Conservation (phyloP, 2,797 vertebrate genomes). For the Coendou prehensilis region DNA sequence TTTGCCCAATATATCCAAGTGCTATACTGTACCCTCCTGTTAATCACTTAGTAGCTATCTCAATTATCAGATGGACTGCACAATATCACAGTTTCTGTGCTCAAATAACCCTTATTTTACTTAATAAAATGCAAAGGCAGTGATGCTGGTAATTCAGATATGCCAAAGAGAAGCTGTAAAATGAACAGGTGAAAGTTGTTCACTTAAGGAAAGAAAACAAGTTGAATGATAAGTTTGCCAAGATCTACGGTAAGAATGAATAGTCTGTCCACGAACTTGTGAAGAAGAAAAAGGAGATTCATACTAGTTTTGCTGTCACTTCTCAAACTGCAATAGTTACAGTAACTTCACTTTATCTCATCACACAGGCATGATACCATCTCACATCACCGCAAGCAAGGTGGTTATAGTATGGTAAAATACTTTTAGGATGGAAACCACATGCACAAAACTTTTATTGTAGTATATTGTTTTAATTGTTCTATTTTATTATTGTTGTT, state of each 20-base stretch:
- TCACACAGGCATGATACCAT: background rate
- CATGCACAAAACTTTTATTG: background rate
- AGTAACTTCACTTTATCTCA: background rate
- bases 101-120: background rate
- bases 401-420: background rate
- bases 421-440: background rate
- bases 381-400: background rate
- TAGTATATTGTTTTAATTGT: background rate
- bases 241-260: background rate
- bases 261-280: background rate
- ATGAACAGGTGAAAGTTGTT: background rate
- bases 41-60: background rate
- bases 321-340: background rate
- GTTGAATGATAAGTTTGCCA: background rate
- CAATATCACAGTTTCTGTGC: background rate
- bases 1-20: background rate
- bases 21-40: background rate
- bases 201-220: background rate
- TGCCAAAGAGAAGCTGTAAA: background rate
- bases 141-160: background rate
- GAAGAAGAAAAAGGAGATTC: background rate
- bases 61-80: background rate
- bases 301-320: background rate
- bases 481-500: background rate
- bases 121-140: background rate